Percentiles rank a stretch among this genome's conserved stretches.
Conservation (phyloP, 2,113 vertebrate genomes). For the Trochalopteron elliotii region DNA sequence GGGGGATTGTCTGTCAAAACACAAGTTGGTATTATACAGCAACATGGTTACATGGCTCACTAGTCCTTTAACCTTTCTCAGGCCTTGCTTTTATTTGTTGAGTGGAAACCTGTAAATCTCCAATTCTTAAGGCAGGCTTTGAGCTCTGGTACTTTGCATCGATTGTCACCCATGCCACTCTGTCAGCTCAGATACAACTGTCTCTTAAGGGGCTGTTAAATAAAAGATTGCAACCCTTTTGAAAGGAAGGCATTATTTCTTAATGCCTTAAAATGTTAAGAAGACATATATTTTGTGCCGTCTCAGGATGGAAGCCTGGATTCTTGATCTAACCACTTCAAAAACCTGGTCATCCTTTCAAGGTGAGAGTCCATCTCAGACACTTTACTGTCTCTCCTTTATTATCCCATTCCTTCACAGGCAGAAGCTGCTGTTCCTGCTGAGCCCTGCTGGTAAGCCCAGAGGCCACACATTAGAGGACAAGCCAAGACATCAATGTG, state of each 20-base stretch:
- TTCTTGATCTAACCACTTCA: background rate
- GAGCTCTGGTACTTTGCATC: background rate
- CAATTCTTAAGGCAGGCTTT: background rate
- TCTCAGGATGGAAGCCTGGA: background rate
- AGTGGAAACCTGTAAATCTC: background rate
- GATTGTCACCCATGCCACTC: accelerated
- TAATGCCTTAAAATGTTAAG: background rate
- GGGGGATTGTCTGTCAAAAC: constrained; percentile 54
- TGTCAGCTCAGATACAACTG: background rate
- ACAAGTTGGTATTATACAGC: constrained; percentile 41
- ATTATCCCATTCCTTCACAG: background rate
- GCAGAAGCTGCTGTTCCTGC: background rate
- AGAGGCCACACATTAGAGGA: background rate
- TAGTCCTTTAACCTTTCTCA: constrained; percentile 22
- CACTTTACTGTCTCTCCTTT: background rate
- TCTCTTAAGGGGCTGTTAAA: background rate
- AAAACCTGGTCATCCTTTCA: background rate
- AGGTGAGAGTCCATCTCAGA: background rate
- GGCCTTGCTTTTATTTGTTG: background rate
- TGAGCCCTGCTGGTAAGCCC: background rate
- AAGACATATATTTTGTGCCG: background rate
- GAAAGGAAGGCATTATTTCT: background rate
- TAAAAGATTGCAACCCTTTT: background rate
- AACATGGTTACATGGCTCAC: background rate
- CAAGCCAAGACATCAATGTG: background rate